phyloP scores from a whole-genome alignment of 2,113 vertebrate species.

The Pseudonaja textilis region DNA sequence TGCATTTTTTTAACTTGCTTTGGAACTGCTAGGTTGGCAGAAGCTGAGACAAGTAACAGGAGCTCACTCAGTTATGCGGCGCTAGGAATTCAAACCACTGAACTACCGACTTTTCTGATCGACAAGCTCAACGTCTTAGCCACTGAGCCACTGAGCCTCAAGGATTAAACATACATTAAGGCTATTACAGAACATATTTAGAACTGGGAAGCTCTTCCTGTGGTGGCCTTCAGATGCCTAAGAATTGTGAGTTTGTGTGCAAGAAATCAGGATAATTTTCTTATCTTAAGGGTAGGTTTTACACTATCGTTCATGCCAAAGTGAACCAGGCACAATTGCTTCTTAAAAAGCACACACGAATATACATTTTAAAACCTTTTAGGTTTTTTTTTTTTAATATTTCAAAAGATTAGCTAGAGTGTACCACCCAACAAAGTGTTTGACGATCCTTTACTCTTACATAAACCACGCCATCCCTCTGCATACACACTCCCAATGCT shows the following conservation, averaged over 20 bases:
- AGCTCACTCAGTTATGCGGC: too few species aligned
- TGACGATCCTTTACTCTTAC: constrained; percentile 25
- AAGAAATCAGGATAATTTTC: background rate
- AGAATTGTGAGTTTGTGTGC: background rate
- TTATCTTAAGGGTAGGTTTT: background rate
- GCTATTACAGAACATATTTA: constrained; percentile 39
- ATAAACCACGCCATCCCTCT: background rate
- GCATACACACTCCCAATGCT: accelerated
- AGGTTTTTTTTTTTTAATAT: constrained; percentile 54
- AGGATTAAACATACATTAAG: constrained; percentile 37
- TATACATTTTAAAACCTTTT: constrained; percentile 49
- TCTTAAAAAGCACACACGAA: constrained; percentile 63
- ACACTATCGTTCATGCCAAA: constrained; percentile 28
- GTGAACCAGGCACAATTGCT: constrained; percentile 58
- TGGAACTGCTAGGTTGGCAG: too few species aligned
- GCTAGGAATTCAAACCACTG: too few species aligned
- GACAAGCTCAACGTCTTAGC: too few species aligned
- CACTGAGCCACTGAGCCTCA: too few species aligned
- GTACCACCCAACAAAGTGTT: constrained; percentile 51
- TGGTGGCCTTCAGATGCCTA: background rate
- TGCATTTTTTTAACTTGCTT: too few species aligned
- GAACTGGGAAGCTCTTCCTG: background rate
- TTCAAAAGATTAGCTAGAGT: constrained; percentile 50
- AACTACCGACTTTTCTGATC: too few species aligned
- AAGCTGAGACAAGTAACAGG: too few species aligned